Evolutionary conservation across 2,797 vertebrate genomes (phyloP).

Genomic region (Xiphophorus birchmanni): DNA sequence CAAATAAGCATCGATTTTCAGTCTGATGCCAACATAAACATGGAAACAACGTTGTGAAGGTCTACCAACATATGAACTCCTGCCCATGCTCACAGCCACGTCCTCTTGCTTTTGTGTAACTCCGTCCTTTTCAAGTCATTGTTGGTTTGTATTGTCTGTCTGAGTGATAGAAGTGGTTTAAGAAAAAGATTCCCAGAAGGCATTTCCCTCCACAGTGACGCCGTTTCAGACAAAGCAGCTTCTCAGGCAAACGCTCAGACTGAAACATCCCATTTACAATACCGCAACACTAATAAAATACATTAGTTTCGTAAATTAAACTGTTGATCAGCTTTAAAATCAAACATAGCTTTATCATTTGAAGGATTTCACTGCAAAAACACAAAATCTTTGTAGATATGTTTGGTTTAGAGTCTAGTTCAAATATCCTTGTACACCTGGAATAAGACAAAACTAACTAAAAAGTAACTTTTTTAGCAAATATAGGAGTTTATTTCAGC

Average conservation of each 20-base stretch:
- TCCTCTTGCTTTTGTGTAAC: constrained; percentile 26
- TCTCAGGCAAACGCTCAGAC: constrained; percentile 29
- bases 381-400: too few relatives aligned
- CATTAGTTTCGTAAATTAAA: not conserved
- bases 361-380: not conserved
- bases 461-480: too few relatives aligned
- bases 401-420: too few relatives aligned
- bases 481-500: too few relatives aligned
- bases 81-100: constrained; percentile 4
- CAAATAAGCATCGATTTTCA: not conserved
- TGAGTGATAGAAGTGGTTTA: constrained; percentile 74
- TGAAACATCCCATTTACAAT: not conserved
- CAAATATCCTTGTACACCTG: too few relatives aligned
- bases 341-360: not conserved
- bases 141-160: constrained; percentile 66
- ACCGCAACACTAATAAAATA: not conserved
- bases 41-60: too few relatives aligned
- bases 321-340: constrained; percentile 27
- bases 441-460: too few relatives aligned
- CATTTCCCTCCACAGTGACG: constrained; percentile 65
- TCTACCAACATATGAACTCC: not conserved
- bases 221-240: constrained; percentile 72
- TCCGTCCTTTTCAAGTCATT: constrained; percentile 50
- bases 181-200: constrained; percentile 62
- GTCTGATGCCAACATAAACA: not conserved